Evolutionary conservation across 1,140 invertebrate species (phyloP).

Genomic region (Scaptomyza montana): DNA sequence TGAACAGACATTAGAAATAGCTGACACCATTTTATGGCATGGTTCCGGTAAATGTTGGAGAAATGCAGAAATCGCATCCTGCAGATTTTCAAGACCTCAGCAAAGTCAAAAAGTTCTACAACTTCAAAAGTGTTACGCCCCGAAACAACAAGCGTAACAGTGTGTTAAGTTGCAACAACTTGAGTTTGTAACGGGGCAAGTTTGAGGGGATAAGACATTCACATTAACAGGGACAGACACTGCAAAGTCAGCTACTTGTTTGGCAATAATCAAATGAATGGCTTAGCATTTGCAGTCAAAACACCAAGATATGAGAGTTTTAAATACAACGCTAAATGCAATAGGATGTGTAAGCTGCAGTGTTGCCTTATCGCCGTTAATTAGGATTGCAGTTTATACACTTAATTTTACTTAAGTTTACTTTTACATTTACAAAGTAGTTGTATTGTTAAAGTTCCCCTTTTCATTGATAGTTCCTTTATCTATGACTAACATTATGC

Average conservation of each 20-base stretch:
- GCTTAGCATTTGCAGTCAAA: constrained; percentile 46
- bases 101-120: constrained; percentile 71
- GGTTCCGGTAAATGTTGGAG: constrained; percentile 50
- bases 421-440: not conserved
- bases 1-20: constrained; percentile 36
- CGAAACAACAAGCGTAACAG: constrained; percentile 55
- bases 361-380: not conserved
- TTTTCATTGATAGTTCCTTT: not conserved
- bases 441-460: not conserved
- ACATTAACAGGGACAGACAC: not conserved
- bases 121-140: constrained; percentile 54
- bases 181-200: not conserved
- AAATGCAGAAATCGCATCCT: constrained; percentile 47
- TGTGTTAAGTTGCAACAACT: constrained; percentile 58
- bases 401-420: not conserved
- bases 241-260: constrained; percentile 38
- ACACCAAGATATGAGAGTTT: constrained; percentile 8
- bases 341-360: constrained; percentile 8
- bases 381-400: not conserved
- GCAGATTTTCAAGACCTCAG: constrained; percentile 48
- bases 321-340: not conserved
- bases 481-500: no score
- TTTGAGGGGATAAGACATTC: no score
- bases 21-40: constrained; percentile 67
- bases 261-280: constrained; percentile 53